These are phyloP conservation scores for Oryzias melastigma DNA, from an alignment of 2,113 vertebrate genomes.

Conservation along the genomic window DNA sequence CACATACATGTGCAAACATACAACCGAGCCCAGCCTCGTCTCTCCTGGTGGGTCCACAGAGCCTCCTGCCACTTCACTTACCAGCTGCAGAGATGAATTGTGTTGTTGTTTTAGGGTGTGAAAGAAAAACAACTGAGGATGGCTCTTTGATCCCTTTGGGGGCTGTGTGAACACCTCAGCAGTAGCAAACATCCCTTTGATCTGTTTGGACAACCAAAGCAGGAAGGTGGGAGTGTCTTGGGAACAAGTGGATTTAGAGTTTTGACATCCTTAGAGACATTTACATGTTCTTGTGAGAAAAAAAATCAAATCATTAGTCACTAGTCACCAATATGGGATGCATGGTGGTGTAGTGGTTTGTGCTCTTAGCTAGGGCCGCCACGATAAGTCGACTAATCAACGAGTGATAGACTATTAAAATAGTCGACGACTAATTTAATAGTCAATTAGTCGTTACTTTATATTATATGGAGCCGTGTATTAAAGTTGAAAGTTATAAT, in stretches of 20 bases:
- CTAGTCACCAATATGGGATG: too few relatives aligned
- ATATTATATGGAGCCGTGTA: too few relatives aligned
- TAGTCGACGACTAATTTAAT: too few relatives aligned
- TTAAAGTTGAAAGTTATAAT: too few relatives aligned
- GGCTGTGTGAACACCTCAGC: conserved; percentile 14
- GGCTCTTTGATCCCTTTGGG: conserved; percentile 29
- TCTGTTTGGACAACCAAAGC: not conserved
- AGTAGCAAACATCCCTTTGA: conserved; percentile 5
- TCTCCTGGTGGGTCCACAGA: not conserved
- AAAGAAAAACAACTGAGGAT: conserved; percentile 34
- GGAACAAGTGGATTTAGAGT: conserved; percentile 1
- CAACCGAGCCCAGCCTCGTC: not conserved
- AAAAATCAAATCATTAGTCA: too few relatives aligned
- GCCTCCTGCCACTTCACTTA: conserved; percentile 6
- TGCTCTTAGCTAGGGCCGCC: too few relatives aligned
- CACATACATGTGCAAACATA: not conserved
- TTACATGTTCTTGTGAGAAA: too few relatives aligned
- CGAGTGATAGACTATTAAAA: too few relatives aligned
- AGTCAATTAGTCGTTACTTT: too few relatives aligned
- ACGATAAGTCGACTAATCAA: too few relatives aligned
- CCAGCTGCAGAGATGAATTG: conserved; percentile 29
- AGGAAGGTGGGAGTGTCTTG: not conserved
- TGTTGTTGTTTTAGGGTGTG: conserved; percentile 44
- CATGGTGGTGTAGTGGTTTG: too few relatives aligned
- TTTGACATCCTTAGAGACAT: too few relatives aligned